phyloP scores from a whole-genome alignment of 2,888 invertebrate genomes.

The Phaedon cochleariae region DNA sequence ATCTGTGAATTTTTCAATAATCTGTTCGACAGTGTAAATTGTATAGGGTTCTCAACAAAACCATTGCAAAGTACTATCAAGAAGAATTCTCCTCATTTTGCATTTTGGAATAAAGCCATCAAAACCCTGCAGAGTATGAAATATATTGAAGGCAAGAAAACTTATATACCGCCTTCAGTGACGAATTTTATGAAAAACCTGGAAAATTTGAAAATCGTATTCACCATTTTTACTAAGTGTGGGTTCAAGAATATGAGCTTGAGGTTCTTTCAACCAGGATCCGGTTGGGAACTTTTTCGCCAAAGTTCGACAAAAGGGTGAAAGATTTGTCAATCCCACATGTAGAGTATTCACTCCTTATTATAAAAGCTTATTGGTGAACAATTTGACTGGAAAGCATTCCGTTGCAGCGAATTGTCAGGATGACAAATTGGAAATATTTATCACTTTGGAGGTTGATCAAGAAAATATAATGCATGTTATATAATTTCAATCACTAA shows the following conservation, averaged over 20 bases:
- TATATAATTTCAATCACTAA: no score
- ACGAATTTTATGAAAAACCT: conserved; percentile 36
- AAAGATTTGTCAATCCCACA: conserved; percentile 35
- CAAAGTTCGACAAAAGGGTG: conserved; percentile 35
- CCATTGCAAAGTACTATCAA: conserved; percentile 7
- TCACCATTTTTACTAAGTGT: conserved; percentile 25
- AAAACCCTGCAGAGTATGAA: conserved; percentile 8
- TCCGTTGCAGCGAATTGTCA: no score
- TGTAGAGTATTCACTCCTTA: background rate
- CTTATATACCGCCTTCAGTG: conserved; percentile 29
- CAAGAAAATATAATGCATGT: no score
- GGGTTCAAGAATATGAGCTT: conserved; percentile 33
- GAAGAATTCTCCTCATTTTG: conserved; percentile 8
- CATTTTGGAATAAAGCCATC: conserved; percentile 19
- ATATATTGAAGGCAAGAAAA: conserved; percentile 13
- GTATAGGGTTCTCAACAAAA: background rate
- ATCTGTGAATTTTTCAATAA: conserved; percentile 28
- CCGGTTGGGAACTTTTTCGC: conserved; percentile 43
- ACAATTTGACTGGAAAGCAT: no score
- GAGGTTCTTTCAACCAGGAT: conserved; percentile 39
- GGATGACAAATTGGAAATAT: no score
- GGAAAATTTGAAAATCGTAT: conserved; percentile 28
- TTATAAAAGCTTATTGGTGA: no score
- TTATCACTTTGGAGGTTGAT: no score
- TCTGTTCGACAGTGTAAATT: conserved; percentile 33